phyloP scores from a whole-genome alignment of 2,113 vertebrate genomes.

The Apistogramma diplotaenia region DNA sequence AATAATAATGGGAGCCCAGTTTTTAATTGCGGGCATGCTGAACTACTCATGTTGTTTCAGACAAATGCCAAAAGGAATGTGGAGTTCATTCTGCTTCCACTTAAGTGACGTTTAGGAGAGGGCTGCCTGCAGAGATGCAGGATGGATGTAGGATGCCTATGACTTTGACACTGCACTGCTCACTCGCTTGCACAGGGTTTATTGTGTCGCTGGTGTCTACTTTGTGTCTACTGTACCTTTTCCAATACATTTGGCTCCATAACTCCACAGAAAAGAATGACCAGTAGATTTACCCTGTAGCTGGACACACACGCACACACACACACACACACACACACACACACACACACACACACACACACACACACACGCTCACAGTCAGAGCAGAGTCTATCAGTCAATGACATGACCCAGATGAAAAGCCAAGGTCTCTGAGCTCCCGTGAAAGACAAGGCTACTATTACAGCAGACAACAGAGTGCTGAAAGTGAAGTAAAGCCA shows the following conservation, averaged over 20 bases:
- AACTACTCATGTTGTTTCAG: neutral
- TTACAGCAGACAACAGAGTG: slow-evolving; percentile 35
- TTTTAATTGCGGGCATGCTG: slow-evolving; percentile 32
- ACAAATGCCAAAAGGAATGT: slow-evolving; percentile 17
- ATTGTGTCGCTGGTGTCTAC: neutral
- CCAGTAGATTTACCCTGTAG: neutral
- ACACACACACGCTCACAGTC: neutral
- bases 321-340: neutral
- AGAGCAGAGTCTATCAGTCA: slow-evolving; percentile 26
- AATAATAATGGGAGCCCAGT: slow-evolving; percentile 13
- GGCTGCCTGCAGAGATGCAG: neutral
- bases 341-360: neutral
- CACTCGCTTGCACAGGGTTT: neutral
- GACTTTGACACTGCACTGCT: neutral
- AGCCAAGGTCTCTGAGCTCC: slow-evolving; percentile 12
- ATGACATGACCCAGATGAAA: slow-evolving; percentile 29
- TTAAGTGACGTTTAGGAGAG: neutral
- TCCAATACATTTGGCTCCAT: neutral
- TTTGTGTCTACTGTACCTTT: slow-evolving; percentile 13
- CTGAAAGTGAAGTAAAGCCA: slow-evolving; percentile 16
- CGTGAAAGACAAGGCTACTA: slow-evolving; percentile 27
- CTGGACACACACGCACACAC: no score
- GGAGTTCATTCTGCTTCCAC: neutral
- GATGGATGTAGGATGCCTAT: neutral
- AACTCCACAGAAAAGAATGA: slow-evolving; percentile 12